These are phyloP conservation scores for Tupaia chinensis DNA, from an alignment of 2,113 vertebrate genomes.

Conservation along the genomic window DNA sequence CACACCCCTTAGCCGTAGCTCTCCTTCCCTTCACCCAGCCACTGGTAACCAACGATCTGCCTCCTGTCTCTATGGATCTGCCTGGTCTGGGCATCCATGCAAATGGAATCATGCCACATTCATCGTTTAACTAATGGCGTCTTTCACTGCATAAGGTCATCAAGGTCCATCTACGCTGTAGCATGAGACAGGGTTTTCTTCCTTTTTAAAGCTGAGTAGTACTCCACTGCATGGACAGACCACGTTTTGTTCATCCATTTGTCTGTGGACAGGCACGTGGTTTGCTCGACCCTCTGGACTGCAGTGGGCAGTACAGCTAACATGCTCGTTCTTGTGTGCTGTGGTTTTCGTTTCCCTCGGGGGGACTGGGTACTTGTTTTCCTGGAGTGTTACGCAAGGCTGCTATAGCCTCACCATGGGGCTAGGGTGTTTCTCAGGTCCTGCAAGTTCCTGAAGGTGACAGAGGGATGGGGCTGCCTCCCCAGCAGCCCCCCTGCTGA, in stretches of 20 bases:
- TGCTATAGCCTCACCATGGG: too few species aligned
- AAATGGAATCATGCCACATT: rapidly evolving
- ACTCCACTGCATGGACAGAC: rapidly evolving
- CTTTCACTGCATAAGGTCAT: background rate
- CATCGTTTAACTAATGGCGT: rapidly evolving
- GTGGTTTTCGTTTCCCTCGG: too few species aligned
- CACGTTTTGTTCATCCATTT: rapidly evolving
- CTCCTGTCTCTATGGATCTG: background rate
- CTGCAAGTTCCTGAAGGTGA: background rate
- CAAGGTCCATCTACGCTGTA: background rate
- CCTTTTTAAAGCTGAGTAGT: background rate
- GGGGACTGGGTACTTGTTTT: background rate
- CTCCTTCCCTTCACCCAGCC: background rate
- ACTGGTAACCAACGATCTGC: rapidly evolving
- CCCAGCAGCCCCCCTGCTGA: rapidly evolving
- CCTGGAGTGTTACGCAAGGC: background rate
- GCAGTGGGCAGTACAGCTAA: too few species aligned
- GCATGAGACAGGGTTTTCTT: rapidly evolving
- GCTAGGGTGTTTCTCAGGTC: background rate
- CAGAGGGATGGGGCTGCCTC: rapidly evolving
- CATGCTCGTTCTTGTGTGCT: background rate
- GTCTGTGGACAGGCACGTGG: background rate
- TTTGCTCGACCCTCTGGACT: background rate
- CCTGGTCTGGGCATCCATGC: rapidly evolving
- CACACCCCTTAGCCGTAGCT: background rate